Percentiles rank a stretch among this genome's conserved stretches.
Conservation (phyloP, 2,888 invertebrate genomes). For the Phania funesta region DNA sequence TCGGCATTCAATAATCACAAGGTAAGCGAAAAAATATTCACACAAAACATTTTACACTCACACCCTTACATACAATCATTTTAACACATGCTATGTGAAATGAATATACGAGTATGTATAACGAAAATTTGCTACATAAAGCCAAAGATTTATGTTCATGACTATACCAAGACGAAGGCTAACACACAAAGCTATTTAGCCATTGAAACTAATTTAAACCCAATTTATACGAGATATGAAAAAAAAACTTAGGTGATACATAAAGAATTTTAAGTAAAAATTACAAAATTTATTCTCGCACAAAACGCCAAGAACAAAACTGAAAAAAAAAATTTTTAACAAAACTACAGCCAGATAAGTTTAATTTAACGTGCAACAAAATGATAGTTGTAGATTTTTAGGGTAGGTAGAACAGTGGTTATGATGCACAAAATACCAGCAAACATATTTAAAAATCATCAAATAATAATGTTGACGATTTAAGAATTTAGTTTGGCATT, state of each 20-base stretch:
- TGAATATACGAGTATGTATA: neutral
- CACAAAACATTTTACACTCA: neutral
- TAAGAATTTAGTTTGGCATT: too few relatives aligned
- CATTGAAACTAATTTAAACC: conserved; percentile 38
- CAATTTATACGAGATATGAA: conserved; percentile 37
- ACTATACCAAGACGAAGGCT: conserved; percentile 9
- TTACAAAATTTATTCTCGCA: conserved; percentile 6
- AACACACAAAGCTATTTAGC: conserved; percentile 25
- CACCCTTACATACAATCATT: neutral
- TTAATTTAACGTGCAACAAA: conserved; percentile 17
- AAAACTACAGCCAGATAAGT: conserved; percentile 34
- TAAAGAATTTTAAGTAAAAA: conserved; percentile 41
- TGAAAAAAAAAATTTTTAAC: neutral
- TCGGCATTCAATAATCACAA: conserved; percentile 92
- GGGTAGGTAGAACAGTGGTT: neutral
- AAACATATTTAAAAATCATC: too few relatives aligned
- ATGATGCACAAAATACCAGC: neutral
- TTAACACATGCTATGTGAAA: neutral
- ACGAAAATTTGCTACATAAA: conserved; percentile 23
- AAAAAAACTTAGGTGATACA: neutral
- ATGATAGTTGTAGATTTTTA: neutral
- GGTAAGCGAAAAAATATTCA: conserved; percentile 80
- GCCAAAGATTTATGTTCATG: conserved; percentile 37
- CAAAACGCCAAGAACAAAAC: neutral
- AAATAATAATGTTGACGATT: too few relatives aligned